Evolutionary conservation across 2,797 vertebrate species (phyloP).

Genomic region (Lagorchestes hirsutus): DNA sequence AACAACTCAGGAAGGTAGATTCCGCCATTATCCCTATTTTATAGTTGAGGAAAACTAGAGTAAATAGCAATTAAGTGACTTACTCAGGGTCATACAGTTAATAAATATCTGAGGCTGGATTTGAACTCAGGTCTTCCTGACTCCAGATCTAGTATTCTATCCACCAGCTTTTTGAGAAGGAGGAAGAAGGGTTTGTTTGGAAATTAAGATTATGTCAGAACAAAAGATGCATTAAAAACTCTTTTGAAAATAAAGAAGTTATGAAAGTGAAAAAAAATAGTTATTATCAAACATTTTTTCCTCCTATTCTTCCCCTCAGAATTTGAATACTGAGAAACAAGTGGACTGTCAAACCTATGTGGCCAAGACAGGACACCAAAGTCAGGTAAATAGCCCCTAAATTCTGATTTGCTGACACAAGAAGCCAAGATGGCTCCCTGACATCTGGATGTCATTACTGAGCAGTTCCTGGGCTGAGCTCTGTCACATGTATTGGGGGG

Average conservation of each 20-base stretch:
- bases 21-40: background rate
- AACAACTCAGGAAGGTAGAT: background rate
- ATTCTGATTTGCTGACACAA: background rate
- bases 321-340: background rate
- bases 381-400: background rate
- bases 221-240: background rate
- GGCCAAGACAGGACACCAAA: background rate
- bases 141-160: background rate
- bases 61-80: background rate
- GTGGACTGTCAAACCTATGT: background rate
- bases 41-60: background rate
- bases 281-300: background rate
- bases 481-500: background rate
- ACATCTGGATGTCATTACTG: background rate
- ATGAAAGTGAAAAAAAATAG: background rate
- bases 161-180: background rate
- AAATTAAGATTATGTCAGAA: background rate
- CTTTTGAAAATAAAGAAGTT: background rate
- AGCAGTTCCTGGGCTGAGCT: background rate
- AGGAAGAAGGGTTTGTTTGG: background rate
- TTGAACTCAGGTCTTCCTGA: background rate
- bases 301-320: background rate
- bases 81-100: background rate
- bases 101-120: background rate
- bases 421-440: background rate